phyloP scores from a whole-genome alignment of 2,797 vertebrate species.

The Emys orbicularis region DNA sequence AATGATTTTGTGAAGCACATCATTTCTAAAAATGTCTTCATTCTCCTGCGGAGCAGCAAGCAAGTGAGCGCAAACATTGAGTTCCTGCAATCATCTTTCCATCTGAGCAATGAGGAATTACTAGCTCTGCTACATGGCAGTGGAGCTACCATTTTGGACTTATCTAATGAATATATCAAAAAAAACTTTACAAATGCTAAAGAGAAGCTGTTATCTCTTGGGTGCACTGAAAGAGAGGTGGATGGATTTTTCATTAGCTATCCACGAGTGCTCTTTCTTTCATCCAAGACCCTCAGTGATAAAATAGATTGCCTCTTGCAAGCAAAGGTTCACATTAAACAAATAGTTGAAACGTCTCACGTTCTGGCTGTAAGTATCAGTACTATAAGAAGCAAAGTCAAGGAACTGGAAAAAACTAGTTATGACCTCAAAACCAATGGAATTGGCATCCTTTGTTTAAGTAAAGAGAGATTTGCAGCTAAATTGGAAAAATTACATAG shows the following conservation, averaged over 20 bases:
- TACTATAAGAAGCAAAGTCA: conserved; percentile 80
- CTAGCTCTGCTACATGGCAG: conserved; percentile 78
- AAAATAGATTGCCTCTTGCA: conserved; percentile 85
- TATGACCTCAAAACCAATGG: conserved; percentile 84
- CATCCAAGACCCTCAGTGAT: conserved; percentile 74
- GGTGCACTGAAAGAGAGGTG: conserved; percentile 71
- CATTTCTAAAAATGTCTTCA: conserved; percentile 85
- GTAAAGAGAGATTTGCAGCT: conserved; percentile 80
- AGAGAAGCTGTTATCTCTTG: conserved; percentile 76
- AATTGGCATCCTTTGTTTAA: conserved; percentile 79
- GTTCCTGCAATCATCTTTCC: conserved; percentile 77
- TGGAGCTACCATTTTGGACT: conserved; percentile 82
- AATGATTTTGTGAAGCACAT: conserved; percentile 78
- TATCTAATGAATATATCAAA: conserved; percentile 82
- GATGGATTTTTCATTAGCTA: conserved; percentile 77
- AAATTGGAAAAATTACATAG: conserved; percentile 75
- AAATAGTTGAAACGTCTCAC: conserved; percentile 81
- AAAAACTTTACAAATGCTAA: conserved; percentile 79
- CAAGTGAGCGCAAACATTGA: conserved; percentile 81
- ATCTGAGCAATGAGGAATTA: conserved; percentile 76
- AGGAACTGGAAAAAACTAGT: conserved; percentile 72
- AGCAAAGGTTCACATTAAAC: conserved; percentile 77
- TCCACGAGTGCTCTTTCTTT: conserved; percentile 79
- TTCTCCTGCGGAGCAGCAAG: conserved; percentile 86
- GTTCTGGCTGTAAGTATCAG: conserved; percentile 82